A percentile compares a stretch with the other conserved stretches of the same genome.
Evolutionary conservation across 2,888 invertebrate species (phyloP).

Genomic region (Ophion ellenae): DNA sequence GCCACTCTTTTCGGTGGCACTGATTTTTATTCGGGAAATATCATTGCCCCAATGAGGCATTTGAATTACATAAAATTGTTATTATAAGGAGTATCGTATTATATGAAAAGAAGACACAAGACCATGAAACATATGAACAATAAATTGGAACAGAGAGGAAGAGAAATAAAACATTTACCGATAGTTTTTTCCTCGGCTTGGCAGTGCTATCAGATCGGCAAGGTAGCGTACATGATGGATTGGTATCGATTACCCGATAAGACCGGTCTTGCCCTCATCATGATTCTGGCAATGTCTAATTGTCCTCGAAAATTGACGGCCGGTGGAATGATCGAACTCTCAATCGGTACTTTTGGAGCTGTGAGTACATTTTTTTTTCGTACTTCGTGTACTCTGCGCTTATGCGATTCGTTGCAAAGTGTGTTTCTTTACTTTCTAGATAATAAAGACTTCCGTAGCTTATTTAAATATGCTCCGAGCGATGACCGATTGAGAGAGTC

Average conservation of each 20-base stretch:
- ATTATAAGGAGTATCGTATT: no score
- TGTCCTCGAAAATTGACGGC: not conserved
- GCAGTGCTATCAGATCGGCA: not conserved
- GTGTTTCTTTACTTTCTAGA: not conserved
- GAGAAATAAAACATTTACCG: slow-evolving; percentile 2
- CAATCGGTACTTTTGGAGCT: not conserved
- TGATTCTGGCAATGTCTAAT: not conserved
- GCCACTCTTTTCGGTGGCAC: no score
- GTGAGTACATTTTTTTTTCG: not conserved
- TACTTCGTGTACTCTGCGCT: not conserved
- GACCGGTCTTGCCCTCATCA: slow-evolving; percentile 37
- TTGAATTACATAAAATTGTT: no score
- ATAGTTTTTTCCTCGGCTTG: not conserved
- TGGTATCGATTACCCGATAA: slow-evolving; percentile 70
- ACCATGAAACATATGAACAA: not conserved
- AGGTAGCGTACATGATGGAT: not conserved
- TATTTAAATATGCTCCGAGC: not conserved
- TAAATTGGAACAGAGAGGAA: not conserved
- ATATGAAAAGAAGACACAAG: not conserved
- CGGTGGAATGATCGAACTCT: not conserved
- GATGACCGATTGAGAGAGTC: not conserved
- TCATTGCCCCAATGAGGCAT: no score
- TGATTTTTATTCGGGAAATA: no score
- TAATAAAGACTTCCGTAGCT: not conserved
- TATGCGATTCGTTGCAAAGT: not conserved